phyloP scores from a whole-genome alignment of 1,140 invertebrate genomes.

The Megalopta genalis region DNA sequence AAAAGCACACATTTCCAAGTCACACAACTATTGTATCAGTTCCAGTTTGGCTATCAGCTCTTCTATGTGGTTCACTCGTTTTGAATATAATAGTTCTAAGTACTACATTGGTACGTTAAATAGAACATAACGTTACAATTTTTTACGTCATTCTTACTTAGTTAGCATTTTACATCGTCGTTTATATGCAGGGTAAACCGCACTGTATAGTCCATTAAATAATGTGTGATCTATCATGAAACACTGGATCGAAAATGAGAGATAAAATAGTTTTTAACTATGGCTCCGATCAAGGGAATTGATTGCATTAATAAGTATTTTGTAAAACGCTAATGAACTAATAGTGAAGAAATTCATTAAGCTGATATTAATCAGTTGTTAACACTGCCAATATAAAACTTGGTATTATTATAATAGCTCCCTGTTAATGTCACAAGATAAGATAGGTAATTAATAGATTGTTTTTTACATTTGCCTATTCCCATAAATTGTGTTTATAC shows the following conservation, averaged over 20 bases:
- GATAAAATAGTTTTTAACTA: no score
- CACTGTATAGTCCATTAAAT: no score
- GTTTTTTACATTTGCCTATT: not conserved
- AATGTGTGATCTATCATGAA: no score
- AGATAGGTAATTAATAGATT: not conserved
- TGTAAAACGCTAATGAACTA: not conserved
- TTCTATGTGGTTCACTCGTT: conserved; percentile 73
- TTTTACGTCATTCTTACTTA: not conserved
- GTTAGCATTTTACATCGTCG: conserved; percentile 11
- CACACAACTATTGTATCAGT: conserved; percentile 63
- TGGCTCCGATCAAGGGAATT: conserved; percentile 5
- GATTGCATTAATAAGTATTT: conserved; percentile 15
- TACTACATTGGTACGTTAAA: conserved; percentile 70
- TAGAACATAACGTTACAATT: not conserved
- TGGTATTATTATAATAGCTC: conserved; percentile 1
- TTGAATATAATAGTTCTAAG: conserved; percentile 74
- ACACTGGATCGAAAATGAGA: no score
- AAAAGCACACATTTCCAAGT: conserved; percentile 36
- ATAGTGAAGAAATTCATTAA: not conserved
- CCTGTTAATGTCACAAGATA: conserved; percentile 6
- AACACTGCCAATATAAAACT: conserved; percentile 30
- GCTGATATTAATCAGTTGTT: not conserved
- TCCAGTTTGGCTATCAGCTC: conserved; percentile 69
- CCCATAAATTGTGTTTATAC: conserved; percentile 8
- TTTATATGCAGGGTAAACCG: not conserved